These are phyloP conservation scores for Trachelipus rathkii DNA, from an alignment of 1,140 invertebrate genomes.

Conservation along the genomic window DNA sequence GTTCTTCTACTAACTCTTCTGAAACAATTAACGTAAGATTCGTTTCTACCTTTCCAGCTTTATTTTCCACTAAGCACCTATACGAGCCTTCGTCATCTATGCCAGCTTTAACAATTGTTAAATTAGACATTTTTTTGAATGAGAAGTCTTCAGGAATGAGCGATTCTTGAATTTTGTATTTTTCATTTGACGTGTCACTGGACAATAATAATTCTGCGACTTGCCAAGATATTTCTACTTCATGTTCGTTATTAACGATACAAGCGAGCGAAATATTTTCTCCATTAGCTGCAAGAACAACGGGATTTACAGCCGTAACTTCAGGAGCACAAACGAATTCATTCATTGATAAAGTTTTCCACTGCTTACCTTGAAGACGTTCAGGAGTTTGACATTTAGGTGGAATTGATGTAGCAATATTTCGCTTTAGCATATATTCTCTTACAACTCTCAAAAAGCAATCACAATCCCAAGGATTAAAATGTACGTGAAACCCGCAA, in stretches of 20 bases:
- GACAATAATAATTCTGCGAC: constrained; percentile 55
- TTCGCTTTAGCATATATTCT: constrained; percentile 71
- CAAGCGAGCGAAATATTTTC: constrained; percentile 69
- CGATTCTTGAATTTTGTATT: constrained; percentile 25
- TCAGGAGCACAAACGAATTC: constrained; percentile 71
- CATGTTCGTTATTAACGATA: constrained; percentile 63
- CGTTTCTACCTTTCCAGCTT: constrained; percentile 66
- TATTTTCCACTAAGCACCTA: constrained; percentile 68
- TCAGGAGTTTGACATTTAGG: constrained; percentile 63
- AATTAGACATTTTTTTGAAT: constrained; percentile 50
- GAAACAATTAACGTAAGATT: constrained; percentile 62
- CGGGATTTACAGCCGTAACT: constrained; percentile 42
- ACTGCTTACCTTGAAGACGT: constrained; percentile 60
- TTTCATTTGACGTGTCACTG: constrained; percentile 33
- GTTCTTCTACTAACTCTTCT: constrained; percentile 13
- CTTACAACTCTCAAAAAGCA: constrained; percentile 65
- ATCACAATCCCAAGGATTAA: constrained; percentile 76
- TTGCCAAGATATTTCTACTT: constrained; percentile 59
- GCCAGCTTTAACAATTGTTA: constrained; percentile 66
- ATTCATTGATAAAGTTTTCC: constrained; percentile 68
- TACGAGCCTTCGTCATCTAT: constrained; percentile 66
- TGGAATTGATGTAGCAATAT: constrained; percentile 65
- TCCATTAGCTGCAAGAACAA: constrained; percentile 53
- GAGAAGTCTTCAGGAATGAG: constrained; percentile 28
- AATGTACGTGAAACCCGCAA: constrained; percentile 67